Base-by-base conservation (phyloP, 2,113 vertebrate species). In the Boulengeromyrus knoepffleri region DNA sequence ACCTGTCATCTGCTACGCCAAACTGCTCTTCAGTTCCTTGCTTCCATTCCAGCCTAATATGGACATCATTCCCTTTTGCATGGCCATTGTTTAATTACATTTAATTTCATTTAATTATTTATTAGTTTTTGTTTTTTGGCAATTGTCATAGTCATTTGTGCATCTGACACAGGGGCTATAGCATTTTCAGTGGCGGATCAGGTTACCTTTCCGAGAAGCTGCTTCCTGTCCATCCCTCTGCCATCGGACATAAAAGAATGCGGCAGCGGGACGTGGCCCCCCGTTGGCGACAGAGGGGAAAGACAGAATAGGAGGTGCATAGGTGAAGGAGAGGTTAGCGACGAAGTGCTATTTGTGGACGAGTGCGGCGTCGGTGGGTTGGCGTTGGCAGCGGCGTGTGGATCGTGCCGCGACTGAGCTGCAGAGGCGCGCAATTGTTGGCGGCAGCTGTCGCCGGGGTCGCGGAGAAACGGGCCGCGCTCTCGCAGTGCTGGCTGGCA, bases 281-380 rank as follows among this genome's bases (percentile, higher is more conserved):
- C 77, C 39, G 19, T 39, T 85, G 83, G 83, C 0, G 45, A 45
- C 42, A 24, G 83, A 46, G 45, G 83, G 83, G 83, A 45, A 85
- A 85, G 83, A 85, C 83, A 46, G 83, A 47, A 85, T 45, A 85
- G 42, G 83, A 49, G 83, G 36, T 46, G 39, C 62, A 85, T 13
- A 85, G 83, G 83, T 85, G 83, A 85, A 47, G 42, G 83, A 85
- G 83, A 85, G 83, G 83, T 85, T 21, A 47, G 83, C 83, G 39
- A 42, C 45, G n/a, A 85, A 45, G 83, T 85, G 36, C 83, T 85
- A 85, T 85, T 85, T 85, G 39, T 85, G 83, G 83, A 85, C 8
- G 39, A 85, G 45, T 21, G 42, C 7, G 45, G 21, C 83, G 9
- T 21, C 3, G 42, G 10, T 10, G 83, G 45, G 19, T 21, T 46